Conservation (phyloP, 2,888 invertebrate genomes). For the Andrena hattorfiana region DNA sequence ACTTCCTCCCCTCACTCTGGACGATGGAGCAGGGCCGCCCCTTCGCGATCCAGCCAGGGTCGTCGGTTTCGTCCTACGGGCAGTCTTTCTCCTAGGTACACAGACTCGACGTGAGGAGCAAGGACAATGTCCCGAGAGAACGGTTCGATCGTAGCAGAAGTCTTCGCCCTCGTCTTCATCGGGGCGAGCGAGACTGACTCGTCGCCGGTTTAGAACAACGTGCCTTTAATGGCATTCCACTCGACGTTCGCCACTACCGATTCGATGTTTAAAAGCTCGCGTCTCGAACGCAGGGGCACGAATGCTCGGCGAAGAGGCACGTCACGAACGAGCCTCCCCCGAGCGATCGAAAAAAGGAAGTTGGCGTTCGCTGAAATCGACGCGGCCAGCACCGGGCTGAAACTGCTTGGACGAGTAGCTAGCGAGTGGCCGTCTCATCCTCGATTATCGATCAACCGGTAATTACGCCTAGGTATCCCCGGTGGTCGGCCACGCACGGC, state of each 20-base stretch:
- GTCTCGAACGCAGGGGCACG: too few species aligned
- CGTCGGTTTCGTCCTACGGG: not conserved
- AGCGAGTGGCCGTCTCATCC: conserved; percentile 72
- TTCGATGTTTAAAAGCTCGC: too few species aligned
- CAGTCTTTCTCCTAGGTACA: not conserved
- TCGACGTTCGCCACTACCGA: too few species aligned
- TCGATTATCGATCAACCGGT: conserved; percentile 80
- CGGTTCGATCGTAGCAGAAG: too few species aligned
- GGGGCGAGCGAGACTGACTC: too few species aligned
- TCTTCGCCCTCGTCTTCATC: too few species aligned
- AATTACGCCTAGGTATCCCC: conserved; percentile 70
- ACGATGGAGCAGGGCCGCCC: too few species aligned
- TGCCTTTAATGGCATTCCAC: too few species aligned
- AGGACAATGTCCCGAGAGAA: not conserved
- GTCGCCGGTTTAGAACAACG: too few species aligned
- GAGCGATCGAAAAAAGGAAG: not conserved
- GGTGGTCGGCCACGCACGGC: conserved; percentile 45
- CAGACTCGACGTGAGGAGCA: not conserved
- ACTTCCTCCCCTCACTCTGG: not conserved
- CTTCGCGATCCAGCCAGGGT: not conserved
- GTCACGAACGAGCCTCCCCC: too few species aligned
- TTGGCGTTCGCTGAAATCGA: conserved; percentile 23
- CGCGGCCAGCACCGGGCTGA: conserved; percentile 38
- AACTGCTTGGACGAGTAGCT: conserved; percentile 46
- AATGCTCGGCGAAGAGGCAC: too few species aligned